A percentile compares a stretch with the other conserved stretches of the same genome.
Conservation (phyloP, 2,797 vertebrate genomes). For the Scleropages formosus region DNA sequence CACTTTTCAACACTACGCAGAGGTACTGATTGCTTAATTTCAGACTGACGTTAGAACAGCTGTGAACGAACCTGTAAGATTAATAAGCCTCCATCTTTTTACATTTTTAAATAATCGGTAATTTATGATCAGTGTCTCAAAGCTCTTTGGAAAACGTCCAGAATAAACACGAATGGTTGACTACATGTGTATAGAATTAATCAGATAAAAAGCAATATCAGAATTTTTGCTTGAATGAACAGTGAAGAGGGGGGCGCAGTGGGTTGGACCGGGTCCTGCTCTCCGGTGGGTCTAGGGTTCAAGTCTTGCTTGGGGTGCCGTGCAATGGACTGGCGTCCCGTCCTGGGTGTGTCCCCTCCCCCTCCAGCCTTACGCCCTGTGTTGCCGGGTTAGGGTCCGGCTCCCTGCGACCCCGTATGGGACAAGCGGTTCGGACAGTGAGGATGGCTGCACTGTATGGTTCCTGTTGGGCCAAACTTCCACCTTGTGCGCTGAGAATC, state of each 20-base stretch:
- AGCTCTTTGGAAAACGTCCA: no score
- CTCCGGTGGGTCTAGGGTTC: no score
- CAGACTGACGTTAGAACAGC: not conserved
- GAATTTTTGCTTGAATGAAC: not conserved
- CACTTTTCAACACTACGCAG: not conserved
- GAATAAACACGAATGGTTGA: constrained; percentile 15
- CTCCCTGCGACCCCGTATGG: no score
- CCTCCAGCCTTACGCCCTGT: no score
- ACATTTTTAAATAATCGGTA: constrained; percentile 1
- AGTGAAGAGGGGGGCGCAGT: no score
- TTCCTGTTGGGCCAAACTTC: not conserved
- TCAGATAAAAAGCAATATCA: not conserved
- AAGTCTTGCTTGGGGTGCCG: no score
- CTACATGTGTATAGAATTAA: not conserved
- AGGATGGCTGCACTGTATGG: not conserved
- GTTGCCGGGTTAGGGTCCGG: no score
- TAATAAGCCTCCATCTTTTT: not conserved
- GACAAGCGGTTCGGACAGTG: no score
- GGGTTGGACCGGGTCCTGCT: no score
- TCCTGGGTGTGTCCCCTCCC: no score
- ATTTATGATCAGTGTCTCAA: not conserved
- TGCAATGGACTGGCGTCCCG: no score
- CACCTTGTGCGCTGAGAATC: not conserved
- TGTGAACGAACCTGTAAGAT: constrained; percentile 5
- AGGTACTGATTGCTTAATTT: not conserved